These are phyloP conservation scores for Metridium senile DNA, from an alignment of 92 coral and sea anemone species.

Conservation along the genomic window DNA sequence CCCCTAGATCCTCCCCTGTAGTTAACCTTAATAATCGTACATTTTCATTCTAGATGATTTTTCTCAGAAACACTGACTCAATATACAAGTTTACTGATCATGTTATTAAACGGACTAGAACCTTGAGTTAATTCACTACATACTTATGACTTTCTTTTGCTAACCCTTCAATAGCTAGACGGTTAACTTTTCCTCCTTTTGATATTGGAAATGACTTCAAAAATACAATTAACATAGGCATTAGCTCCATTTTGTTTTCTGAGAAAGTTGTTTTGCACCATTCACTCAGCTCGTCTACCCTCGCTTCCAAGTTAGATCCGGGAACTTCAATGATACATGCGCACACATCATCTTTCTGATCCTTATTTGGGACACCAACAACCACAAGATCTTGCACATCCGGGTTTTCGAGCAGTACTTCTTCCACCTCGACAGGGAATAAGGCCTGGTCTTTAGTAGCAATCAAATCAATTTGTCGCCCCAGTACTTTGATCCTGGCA, in stretches of 20 bases:
- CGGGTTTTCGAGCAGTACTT: constrained; percentile 19
- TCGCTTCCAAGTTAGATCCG: constrained; percentile 27
- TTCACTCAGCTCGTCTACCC: constrained; percentile 11
- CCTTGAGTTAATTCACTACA: too few species aligned
- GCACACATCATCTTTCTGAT: constrained; percentile 20
- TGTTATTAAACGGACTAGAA: too few species aligned
- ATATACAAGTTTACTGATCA: too few species aligned
- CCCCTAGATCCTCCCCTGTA: too few species aligned
- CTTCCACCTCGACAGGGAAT: constrained; percentile 40
- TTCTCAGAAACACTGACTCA: too few species aligned
- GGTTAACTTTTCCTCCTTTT: constrained; percentile 10
- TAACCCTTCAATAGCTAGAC: constrained; percentile 5
- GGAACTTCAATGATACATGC: constrained; percentile 44
- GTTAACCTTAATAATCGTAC: too few species aligned
- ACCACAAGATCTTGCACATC: constrained; percentile 24
- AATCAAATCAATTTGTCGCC: constrained; percentile 31
- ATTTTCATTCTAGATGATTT: too few species aligned
- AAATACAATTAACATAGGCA: constrained; percentile 6
- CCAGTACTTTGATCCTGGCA: constrained; percentile 41
- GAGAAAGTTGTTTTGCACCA: constrained; percentile 19
- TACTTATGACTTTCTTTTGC: background rate
- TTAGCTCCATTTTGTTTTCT: background rate
- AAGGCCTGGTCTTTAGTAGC: constrained; percentile 3
- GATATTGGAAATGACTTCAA: constrained; percentile 19
- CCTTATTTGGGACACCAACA: constrained; percentile 34